Evolutionary conservation across 1,140 invertebrate genomes (phyloP), one percentile per base, ranked within the genome.

Genomic region (Zaprionus nigranus): DNA sequence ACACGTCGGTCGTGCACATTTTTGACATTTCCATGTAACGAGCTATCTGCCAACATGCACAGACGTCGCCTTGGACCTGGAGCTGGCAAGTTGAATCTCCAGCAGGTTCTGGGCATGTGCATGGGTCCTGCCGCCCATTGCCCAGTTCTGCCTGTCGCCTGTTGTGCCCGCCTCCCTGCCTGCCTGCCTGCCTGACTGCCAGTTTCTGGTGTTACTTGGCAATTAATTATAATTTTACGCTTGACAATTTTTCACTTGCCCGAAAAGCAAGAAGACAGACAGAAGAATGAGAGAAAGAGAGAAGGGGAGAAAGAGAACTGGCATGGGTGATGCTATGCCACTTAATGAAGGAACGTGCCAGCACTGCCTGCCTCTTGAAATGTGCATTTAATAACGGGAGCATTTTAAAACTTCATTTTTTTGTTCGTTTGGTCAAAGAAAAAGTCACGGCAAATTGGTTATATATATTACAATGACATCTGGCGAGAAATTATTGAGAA

Each of bases 151-250:
- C 22, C 22, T 53, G 59, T 53, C 43, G 60, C 26, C 64, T 65
- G 60, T 75, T 68, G 56, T 76, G 77, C 62, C 40, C 76, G 38
- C 38, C 38, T 17, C n/a, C 6, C 40, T 43, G 40, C 40, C 40
- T 17, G 38, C 38, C 38, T 17, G 40, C 6, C 40, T 43, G 40
- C 40, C 40, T 17, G 40, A n/a, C 40, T 46, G 83, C 57, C 74
- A 56, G 67, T 59, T 36, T 81, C 67, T 75, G 72, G 70, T 81
- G 70, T 57, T 70, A 71, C 71, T 65, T 68, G 74, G 63, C 81
- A 84, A 83, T 84, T 88, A 90, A 88, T 88, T 88, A 90, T 88
- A 88, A 88, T 88, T 88, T 88, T 79, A 90, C 72, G 75, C 81
- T 76, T 84, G 75, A 81, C 81, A 81, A 90, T 59, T 84, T 80